phyloP scores from a whole-genome alignment of 1,140 invertebrate species.

The Frieseomelitta varia region DNA sequence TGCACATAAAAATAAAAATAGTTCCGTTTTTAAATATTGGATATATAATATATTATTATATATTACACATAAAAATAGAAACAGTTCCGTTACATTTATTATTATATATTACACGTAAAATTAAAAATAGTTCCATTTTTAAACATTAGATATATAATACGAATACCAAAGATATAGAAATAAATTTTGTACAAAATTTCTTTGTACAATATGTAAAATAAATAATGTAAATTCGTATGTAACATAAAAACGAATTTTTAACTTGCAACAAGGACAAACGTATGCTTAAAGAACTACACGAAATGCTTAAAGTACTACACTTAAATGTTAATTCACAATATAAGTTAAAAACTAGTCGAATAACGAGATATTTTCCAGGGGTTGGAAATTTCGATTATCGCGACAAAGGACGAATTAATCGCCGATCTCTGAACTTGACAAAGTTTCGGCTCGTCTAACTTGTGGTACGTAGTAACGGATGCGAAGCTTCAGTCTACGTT shows the following conservation, averaged over 20 bases:
- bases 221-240: neutral
- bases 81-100: no score
- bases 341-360: neutral
- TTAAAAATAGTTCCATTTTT: no score
- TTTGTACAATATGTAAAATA: neutral
- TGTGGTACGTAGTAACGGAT: conserved; percentile 22
- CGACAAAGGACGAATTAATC: conserved; percentile 45
- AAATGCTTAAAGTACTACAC: neutral
- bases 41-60: no score
- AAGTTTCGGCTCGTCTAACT: conserved; percentile 53
- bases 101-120: no score
- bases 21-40: no score
- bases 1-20: no score
- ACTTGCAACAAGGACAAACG: neutral
- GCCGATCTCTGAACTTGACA: conserved; percentile 29
- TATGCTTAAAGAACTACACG: neutral
- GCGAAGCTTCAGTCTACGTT: conserved; percentile 21
- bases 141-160: no score
- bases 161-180: neutral
- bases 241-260: neutral
- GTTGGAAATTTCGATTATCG: neutral
- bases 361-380: neutral
- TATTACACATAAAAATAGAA: no score
- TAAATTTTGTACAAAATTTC: neutral
- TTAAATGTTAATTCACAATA: neutral